Evolutionary conservation across 1,140 invertebrate species (phyloP), one percentile per base, ranked within the genome.

Genomic region (Euwallacea fornicatus): DNA sequence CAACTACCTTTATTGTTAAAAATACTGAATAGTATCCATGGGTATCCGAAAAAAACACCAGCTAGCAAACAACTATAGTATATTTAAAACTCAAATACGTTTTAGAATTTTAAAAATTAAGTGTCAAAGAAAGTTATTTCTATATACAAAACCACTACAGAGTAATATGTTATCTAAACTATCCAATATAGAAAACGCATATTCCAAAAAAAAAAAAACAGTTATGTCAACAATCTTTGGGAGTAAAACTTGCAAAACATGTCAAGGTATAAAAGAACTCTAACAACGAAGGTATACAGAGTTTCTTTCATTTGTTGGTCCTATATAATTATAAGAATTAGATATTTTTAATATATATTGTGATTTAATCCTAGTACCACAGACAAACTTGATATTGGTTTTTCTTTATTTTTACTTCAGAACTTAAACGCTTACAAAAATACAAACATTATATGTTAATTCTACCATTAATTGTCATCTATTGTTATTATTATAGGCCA

Each of bases 311-410:
- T 61, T 61, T 13, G 8, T 61, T 61, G 59, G 59, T 61, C 59
- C 59, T 61, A 61, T 61, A 61, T 9, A 15, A 9, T 61, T 33
- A 33, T 33, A 33, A 33, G 21, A 33, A 33, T 33, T 33, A 33
- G 21, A 33, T 42, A 7, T 41, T 61, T 11, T 42, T 43, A 61
- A 56, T 13, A 56, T 56, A 56, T 13, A 50, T 33, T 15, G 16
- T 21, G 13, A 43, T 61, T 41, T 61, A 42, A 61, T 61, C 21
- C 61, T 64, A 64, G 47, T 64, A 64, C 61, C 61, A 64, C 61
- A 64, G 61, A 64, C 61, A 64, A 64, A 64, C 43, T 64, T 64
- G 61, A 64, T 64, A 64, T 64, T 50, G 6, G 46, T 47, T 41
- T 11, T 50, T 50, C 46, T 50, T 33, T 33, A 33, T 33, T 33